phyloP scores from a whole-genome alignment of 2,797 vertebrate genomes.

The Percopsis omiscomaycus region DNA sequence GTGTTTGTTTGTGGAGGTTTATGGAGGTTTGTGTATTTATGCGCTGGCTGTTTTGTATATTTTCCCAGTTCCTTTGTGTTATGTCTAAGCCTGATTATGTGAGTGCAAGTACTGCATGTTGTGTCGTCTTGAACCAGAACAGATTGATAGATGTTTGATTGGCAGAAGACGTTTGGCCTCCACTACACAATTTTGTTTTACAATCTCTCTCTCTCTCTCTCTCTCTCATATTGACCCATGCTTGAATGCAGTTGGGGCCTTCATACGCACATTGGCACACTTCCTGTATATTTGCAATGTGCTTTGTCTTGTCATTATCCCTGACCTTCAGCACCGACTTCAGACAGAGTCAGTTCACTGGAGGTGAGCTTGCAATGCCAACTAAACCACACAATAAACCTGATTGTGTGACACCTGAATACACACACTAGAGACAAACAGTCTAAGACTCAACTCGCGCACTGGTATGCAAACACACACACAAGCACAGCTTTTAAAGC shows the following conservation, averaged over 20 bases:
- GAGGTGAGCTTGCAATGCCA: not conserved
- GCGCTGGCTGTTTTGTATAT: conserved; percentile 26
- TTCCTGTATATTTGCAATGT: conserved; percentile 13
- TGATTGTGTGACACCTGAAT: conserved; percentile 45
- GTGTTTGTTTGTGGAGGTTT: conserved; percentile 2
- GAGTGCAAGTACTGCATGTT: conserved; percentile 30
- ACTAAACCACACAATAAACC: not conserved
- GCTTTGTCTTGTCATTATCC: conserved; percentile 2
- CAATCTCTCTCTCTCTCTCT: conserved; percentile 7
- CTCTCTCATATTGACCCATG: not conserved
- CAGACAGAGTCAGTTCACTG: conserved; percentile 27
- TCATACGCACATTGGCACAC: not conserved
- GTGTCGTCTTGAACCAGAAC: conserved; percentile 24
- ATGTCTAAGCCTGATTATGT: conserved; percentile 29
- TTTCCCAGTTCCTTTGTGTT: conserved; percentile 13
- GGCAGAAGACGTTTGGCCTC: conserved; percentile 15
- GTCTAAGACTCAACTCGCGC: not conserved
- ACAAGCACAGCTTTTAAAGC: not conserved
- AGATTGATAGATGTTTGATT: conserved; percentile 34
- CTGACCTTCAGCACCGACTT: too few relatives aligned
- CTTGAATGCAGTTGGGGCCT: not conserved
- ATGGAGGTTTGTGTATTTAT: conserved; percentile 11
- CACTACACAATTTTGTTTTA: too few relatives aligned
- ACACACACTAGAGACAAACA: not conserved
- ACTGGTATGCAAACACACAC: not conserved